Base-by-base conservation (phyloP, 2,113 vertebrate genomes). In the Saguinus imperator region DNA sequence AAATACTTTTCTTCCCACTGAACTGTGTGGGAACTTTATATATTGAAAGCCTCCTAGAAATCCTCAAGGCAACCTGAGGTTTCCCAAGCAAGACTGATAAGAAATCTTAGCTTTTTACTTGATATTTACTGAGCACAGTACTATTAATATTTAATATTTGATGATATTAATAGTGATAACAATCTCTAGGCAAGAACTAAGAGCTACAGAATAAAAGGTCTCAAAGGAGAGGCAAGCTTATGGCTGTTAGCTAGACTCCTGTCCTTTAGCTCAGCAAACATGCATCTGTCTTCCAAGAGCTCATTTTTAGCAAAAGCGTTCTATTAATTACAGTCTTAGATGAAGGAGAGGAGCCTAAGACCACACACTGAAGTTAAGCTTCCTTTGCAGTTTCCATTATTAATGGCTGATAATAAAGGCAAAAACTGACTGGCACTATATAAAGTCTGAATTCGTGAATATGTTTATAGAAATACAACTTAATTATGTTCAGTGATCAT, bases 101-200 rank as follows among this genome's bases (percentile, higher is more conserved):
- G 72, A 92, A 92, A 93, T 95, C 82, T 91, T 81, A 87, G 43
- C 58, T 88, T 95, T 94, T 45, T 64, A 84, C 37, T 61, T 35
- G 40, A 52, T 77, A 8, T 73, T 96, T 90, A 45, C 27, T 82
- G 43, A 94, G 52, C 68, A 86, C 2, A 93, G 82, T 0, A 68
- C 40, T 90, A 87, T 95, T 94, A 96, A 94, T 86, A 96, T 92
- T 92, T 87, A 87, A 84, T 92, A 89, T 70, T 84, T 92, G 37
- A 79, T 94, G 79, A 83, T 73, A 48, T 79, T 45, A 64, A 55
- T 73, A 18, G 37, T 79, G 32, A 58, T 68, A 23, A 50, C 68
- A 93, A 92, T 88, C 57, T 91, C 57, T 27, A 48, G 80, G 76
- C 57, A 94, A 93, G 45, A 94, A 89, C 77, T 91, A 97, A 96